phyloP scores from a whole-genome alignment of 2,113 vertebrate species.

The Cygnus buccinator region DNA sequence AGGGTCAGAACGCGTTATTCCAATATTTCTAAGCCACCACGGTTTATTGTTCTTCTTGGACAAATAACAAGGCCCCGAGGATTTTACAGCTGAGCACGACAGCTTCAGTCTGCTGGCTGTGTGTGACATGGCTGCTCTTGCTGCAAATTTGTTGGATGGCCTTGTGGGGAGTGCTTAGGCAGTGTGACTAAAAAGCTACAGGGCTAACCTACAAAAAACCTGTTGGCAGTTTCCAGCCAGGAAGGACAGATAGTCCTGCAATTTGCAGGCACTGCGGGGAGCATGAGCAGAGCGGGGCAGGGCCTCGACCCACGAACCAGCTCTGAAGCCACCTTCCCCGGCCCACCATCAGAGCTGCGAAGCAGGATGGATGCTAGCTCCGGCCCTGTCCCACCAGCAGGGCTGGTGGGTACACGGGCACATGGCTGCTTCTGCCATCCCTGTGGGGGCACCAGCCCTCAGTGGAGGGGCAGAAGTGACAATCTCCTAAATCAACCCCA shows the following conservation, averaged over 20 bases:
- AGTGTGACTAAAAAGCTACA: neutral
- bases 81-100: neutral
- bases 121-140: neutral
- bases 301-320: neutral
- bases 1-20: neutral
- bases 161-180: neutral
- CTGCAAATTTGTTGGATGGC: neutral
- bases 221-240: neutral
- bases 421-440: neutral
- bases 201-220: neutral
- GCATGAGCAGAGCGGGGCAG: neutral
- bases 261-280: neutral
- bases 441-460: neutral
- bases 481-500: slow-evolving; percentile 19
- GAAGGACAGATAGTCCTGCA: neutral
- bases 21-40: neutral
- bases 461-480: neutral
- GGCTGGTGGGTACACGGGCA: neutral
- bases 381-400: neutral
- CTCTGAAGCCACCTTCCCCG: neutral
- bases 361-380: neutral
- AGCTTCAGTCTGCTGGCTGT: neutral
- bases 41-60: neutral
- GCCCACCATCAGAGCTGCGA: neutral
- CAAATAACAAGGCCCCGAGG: slow-evolving; percentile 1